Percentiles rank a stretch among this genome's conserved stretches.
These are phyloP conservation scores for Nudaria mundana DNA, from an alignment of 2,888 invertebrate genomes.

Conservation along the genomic window DNA sequence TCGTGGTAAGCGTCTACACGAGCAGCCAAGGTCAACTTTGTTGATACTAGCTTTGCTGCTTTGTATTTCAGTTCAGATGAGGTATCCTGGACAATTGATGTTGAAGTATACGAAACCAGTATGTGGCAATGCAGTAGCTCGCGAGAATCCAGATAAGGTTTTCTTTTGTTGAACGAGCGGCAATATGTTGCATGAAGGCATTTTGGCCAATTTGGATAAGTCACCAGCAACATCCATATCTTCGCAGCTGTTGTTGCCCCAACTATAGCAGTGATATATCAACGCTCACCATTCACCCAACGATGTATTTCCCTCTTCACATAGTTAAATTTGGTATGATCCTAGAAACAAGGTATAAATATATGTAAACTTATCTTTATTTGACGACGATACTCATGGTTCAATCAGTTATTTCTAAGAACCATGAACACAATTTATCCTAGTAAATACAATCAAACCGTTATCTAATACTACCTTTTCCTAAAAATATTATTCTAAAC, in stretches of 20 bases:
- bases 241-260: slow-evolving; percentile 98
- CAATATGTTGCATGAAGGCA: slow-evolving; percentile 97
- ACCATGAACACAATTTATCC: too few species aligned
- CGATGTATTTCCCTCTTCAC: too few species aligned
- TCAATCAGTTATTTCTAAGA: too few species aligned
- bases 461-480: too few species aligned
- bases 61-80: slow-evolving; percentile 96
- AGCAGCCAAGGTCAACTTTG: slow-evolving; percentile 96
- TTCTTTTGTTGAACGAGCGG: slow-evolving; percentile 96
- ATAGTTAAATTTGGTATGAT: too few species aligned
- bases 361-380: too few species aligned
- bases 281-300: too few species aligned
- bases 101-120: slow-evolving; percentile 97
- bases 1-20: slow-evolving; percentile 97
- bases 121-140: slow-evolving; percentile 94
- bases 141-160: slow-evolving; percentile 96
- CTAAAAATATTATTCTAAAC: too few species aligned
- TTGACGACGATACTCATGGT: too few species aligned
- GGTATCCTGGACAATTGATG: slow-evolving; percentile 96
- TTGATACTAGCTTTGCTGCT: slow-evolving; percentile 95
- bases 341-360: too few species aligned
- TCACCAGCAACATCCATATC: slow-evolving; percentile 98
- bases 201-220: slow-evolving; percentile 95
- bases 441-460: too few species aligned
- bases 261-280: too few species aligned